Evolutionary conservation across 2,113 vertebrate genomes (phyloP).

Genomic region (Urocynchramus pylzowi): DNA sequence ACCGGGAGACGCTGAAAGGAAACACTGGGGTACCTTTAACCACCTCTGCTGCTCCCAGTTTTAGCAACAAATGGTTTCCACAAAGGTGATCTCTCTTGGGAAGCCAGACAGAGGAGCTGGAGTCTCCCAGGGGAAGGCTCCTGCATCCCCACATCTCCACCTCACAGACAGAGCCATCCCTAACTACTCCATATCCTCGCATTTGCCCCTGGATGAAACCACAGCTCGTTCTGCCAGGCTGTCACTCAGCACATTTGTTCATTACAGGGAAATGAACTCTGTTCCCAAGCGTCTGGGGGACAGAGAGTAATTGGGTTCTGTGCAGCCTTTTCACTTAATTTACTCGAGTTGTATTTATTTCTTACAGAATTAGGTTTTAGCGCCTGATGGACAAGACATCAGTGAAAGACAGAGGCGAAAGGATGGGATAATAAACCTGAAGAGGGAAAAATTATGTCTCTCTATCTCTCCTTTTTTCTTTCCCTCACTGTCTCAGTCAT

Average conservation of each 20-base stretch:
- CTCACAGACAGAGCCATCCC: not conserved
- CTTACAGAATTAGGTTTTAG: constrained; percentile 65
- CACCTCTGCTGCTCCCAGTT: not conserved
- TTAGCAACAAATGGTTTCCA: constrained; percentile 47
- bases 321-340: constrained; percentile 70
- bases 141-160: not conserved
- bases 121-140: not conserved
- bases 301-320: constrained; percentile 61
- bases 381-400: constrained; percentile 60
- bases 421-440: constrained; percentile 51
- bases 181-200: not conserved
- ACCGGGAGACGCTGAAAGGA: not conserved
- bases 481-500: not conserved
- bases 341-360: constrained; percentile 73
- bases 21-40: not conserved
- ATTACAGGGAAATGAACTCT: constrained; percentile 72
- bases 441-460: constrained; percentile 11
- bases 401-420: constrained; percentile 55
- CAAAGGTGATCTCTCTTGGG: constrained; percentile 16
- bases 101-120: not conserved
- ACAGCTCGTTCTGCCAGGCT: constrained; percentile 11
- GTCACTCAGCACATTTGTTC: constrained; percentile 62
- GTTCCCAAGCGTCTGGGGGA: not conserved
- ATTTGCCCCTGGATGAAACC: not conserved
- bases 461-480: not conserved